Conservation (phyloP, 2,113 vertebrate species). For the Donacobius atricapilla region DNA sequence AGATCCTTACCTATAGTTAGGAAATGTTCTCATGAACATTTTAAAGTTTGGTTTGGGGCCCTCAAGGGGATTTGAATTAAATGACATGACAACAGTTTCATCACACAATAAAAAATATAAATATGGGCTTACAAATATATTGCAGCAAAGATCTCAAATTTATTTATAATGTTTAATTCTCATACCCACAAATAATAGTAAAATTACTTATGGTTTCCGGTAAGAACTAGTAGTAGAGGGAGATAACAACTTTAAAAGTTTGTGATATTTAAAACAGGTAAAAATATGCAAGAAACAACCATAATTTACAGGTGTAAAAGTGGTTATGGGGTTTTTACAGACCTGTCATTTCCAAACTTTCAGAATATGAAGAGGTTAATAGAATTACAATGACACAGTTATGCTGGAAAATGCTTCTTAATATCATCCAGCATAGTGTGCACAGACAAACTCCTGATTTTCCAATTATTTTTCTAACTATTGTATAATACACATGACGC, state of each 20-base stretch:
- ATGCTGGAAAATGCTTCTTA: neutral
- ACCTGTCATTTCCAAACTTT: neutral
- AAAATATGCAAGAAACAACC: neutral
- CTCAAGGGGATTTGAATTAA: neutral
- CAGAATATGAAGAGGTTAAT: neutral
- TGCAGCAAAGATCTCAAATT: neutral
- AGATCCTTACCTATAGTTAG: neutral
- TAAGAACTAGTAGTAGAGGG: neutral
- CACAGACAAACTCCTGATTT: neutral
- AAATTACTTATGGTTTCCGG: neutral
- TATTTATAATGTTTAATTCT: neutral
- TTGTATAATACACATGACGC: rapidly evolving
- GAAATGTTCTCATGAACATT: neutral
- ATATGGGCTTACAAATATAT: neutral
- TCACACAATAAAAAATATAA: neutral
- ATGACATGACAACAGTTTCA: neutral
- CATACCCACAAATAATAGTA: neutral
- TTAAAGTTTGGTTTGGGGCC: neutral
- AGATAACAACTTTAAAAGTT: neutral
- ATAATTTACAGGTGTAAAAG: neutral
- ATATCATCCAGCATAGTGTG: neutral
- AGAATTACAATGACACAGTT: neutral
- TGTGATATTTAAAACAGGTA: neutral
- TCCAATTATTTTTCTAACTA: neutral
- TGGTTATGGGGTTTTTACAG: neutral